Percentiles rank a stretch among this genome's conserved stretches.
Conservation (phyloP, 1,140 invertebrate genomes). For the Drosophila mayri region DNA sequence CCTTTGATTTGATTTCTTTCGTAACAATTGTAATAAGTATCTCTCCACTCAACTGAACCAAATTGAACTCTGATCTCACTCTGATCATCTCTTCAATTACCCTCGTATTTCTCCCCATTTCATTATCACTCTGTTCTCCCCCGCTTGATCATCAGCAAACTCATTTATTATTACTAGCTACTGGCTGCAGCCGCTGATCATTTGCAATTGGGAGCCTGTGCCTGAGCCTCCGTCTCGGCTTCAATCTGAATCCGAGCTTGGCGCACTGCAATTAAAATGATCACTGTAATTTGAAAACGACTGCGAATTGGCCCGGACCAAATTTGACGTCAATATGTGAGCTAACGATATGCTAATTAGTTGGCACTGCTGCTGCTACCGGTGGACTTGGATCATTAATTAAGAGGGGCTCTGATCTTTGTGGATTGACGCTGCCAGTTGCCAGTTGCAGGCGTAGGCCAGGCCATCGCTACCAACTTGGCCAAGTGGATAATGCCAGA, state of each 20-base stretch:
- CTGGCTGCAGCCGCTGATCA: not conserved
- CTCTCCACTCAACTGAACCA: not conserved
- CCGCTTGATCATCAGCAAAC: slow-evolving; percentile 22
- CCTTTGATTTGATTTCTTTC: not conserved
- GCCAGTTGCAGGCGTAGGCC: slow-evolving; percentile 39
- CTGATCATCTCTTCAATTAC: slow-evolving; percentile 6
- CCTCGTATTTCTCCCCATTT: slow-evolving; percentile 10
- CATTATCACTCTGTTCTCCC: slow-evolving; percentile 27
- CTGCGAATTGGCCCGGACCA: slow-evolving; percentile 60
- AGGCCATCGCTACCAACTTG: slow-evolving; percentile 53
- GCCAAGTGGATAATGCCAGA: slow-evolving; percentile 82
- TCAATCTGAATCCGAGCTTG: slow-evolving; percentile 39
- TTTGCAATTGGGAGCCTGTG: slow-evolving; percentile 1
- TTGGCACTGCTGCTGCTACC: slow-evolving; percentile 38
- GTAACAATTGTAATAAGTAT: slow-evolving; percentile 1
- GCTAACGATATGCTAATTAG: slow-evolving; percentile 81
- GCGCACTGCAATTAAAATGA: slow-evolving; percentile 81
- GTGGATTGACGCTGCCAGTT: slow-evolving; percentile 59
- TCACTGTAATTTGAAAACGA: slow-evolving; percentile 77
- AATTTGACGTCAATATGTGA: slow-evolving; percentile 82
- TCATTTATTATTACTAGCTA: slow-evolving; percentile 41
- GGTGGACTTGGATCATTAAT: slow-evolving; percentile 67
- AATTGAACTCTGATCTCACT: slow-evolving; percentile 25
- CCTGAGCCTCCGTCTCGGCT: not conserved
- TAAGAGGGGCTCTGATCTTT: slow-evolving; percentile 75